These are phyloP conservation scores for Lucilia sericata DNA, from an alignment of 1,140 invertebrate species.

Conservation along the genomic window DNA sequence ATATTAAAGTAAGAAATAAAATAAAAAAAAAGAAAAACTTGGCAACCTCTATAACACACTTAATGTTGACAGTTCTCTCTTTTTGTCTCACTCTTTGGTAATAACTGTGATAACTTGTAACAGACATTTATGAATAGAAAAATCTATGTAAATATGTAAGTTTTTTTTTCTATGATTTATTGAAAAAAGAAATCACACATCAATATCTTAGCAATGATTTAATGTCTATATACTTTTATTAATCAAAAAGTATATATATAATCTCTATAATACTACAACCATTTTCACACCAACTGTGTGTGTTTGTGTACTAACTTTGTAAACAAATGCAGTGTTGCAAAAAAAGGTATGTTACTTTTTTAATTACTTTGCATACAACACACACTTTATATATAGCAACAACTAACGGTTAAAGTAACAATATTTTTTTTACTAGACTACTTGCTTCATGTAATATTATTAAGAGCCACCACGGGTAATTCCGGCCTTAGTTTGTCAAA, in stretches of 20 bases:
- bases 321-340: not conserved
- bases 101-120: not conserved
- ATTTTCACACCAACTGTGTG: constrained; percentile 22
- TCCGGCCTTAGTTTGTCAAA: constrained; percentile 42
- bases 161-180: constrained; percentile 32
- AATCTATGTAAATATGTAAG: not conserved
- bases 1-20: not conserved
- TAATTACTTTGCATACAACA: not conserved
- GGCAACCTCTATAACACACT: not conserved
- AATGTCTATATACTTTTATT: not conserved
- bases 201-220: not conserved
- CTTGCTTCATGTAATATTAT: not conserved
- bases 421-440: constrained; percentile 6
- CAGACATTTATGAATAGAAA: not conserved
- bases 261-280: not conserved
- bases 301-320: not conserved
- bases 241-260: not conserved
- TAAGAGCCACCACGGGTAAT: constrained; percentile 31
- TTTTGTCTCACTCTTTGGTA: too few relatives aligned
- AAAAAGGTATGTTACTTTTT: not conserved
- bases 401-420: constrained; percentile 5
- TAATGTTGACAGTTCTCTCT: constrained; percentile 5
- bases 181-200: constrained; percentile 17
- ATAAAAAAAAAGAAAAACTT: not conserved
- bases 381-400: not conserved